Evolutionary conservation across 2,113 vertebrate genomes (phyloP), one percentile per base, ranked within the genome.

Genomic region (Passer domesticus): DNA sequence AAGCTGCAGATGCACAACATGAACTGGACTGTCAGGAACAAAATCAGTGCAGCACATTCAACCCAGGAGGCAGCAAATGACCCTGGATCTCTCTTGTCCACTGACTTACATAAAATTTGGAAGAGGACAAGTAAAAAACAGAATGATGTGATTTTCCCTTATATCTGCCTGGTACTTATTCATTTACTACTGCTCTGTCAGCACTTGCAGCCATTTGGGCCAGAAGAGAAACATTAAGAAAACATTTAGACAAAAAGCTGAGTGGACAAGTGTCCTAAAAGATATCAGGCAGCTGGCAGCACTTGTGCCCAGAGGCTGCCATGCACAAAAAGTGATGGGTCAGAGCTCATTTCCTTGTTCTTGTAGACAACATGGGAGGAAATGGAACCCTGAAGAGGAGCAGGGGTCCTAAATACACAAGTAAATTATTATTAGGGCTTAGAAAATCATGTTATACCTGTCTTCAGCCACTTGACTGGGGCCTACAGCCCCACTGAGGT

Each of bases 171-270:
- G 30, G 46, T 58, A 52, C 81, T 92, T 87, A 92, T 24, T 78
- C 20, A 58, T 68, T 72, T 81, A 81, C 69, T 37, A 62, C 41
- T 83, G 55, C 79, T 35, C 9, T 59, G 75, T 94, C 94, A 95
- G 89, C 89, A 76, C 16, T 76, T 58, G 35, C 18, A 35, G 49
- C 59, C 33, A 79, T 77, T 92, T 69, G 79, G 87, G 23, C 70
- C 87, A 94, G 70, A 68, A 87, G 39, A 81, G 27, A 87, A 92
- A 80, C 50, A 89, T 53, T 59, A 92, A 85, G 83, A 90, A 88
- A 92, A 83, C 16, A 47, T 44, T 64, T 55, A 84, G 13, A 77
- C 39, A 87, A 89, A 94, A 90, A 94, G 86, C 86, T 87, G 86
- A 83, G 52, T n/a, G 64, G 83, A 81, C 39, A 81, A 87, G 28